Percentiles rank a stretch among this genome's conserved stretches.
Conservation (phyloP, 1,140 invertebrate genomes). For the Hyposmocoma kahamanoa region DNA sequence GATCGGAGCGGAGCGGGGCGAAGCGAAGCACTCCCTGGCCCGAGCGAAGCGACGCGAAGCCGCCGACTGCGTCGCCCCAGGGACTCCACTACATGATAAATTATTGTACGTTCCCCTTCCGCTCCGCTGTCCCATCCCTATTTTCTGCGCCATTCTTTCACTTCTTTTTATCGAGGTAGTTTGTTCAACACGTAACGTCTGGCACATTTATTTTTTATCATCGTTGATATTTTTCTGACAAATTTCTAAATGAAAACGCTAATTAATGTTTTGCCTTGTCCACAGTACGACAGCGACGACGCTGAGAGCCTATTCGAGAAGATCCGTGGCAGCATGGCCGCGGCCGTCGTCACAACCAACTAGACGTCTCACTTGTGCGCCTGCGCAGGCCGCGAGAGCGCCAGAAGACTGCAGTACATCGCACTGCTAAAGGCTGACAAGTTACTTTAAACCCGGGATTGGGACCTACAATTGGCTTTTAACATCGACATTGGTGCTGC, state of each 20-base stretch:
- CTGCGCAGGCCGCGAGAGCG: background rate
- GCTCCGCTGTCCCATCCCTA: background rate
- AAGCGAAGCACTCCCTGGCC: too few relatives aligned
- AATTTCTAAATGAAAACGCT: too few relatives aligned
- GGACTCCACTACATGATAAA: background rate
- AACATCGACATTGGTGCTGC: too few relatives aligned
- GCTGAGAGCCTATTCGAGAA: background rate
- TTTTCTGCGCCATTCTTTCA: background rate
- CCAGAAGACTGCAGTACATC: too few relatives aligned
- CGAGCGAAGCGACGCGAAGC: background rate
- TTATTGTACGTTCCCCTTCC: background rate
- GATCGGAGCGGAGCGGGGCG: background rate
- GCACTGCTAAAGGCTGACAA: too few relatives aligned
- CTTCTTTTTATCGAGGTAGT: too few relatives aligned
- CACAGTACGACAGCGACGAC: constrained; percentile 1
- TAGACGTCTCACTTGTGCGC: background rate
- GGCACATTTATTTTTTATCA: too few relatives aligned
- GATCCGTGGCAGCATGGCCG: background rate
- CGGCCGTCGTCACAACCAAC: background rate
- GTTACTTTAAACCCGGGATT: too few relatives aligned
- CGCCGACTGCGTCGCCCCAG: background rate
- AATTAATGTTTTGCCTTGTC: background rate
- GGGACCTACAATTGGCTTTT: too few relatives aligned
- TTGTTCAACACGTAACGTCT: too few relatives aligned
- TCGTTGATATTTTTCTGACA: too few relatives aligned